Conservation (phyloP, 2,888 invertebrate genomes). For the Zhuqinia jingwanae region DNA sequence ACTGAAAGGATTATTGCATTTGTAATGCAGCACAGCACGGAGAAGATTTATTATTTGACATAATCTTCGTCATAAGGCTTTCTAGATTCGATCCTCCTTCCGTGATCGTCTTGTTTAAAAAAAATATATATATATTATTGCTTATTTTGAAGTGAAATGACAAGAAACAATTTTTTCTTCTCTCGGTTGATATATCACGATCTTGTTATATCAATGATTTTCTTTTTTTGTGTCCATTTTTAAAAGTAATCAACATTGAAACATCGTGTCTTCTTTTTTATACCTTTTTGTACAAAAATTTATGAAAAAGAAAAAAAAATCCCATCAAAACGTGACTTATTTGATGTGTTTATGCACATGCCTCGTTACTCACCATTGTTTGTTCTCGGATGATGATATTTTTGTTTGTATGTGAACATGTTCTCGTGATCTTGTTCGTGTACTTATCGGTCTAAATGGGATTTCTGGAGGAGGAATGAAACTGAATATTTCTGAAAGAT, state of each 20-base stretch:
- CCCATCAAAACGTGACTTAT: conserved; percentile 28
- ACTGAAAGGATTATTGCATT: no score
- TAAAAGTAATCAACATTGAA: neutral
- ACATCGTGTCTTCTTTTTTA: neutral
- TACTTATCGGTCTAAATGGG: neutral
- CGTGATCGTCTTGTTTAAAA: neutral
- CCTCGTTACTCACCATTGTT: neutral
- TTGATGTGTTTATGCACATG: neutral
- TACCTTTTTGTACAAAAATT: neutral
- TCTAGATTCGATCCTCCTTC: no score
- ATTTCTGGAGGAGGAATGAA: conserved; percentile 34
- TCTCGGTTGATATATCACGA: conserved; percentile 10
- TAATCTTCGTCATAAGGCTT: no score
- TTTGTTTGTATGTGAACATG: neutral
- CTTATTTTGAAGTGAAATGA: neutral
- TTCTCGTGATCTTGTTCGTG: conserved; percentile 21
- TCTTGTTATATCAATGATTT: conserved; percentile 24
- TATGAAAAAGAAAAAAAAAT: neutral
- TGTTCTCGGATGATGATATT: no score
- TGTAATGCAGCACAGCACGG: no score
- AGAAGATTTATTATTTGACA: no score
- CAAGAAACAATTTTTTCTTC: neutral
- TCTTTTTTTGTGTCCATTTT: neutral
- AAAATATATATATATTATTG: no score
- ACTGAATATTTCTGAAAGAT: conserved; percentile 32